phyloP scores from a whole-genome alignment of 2,113 vertebrate species.

The Saccopteryx leptura region DNA sequence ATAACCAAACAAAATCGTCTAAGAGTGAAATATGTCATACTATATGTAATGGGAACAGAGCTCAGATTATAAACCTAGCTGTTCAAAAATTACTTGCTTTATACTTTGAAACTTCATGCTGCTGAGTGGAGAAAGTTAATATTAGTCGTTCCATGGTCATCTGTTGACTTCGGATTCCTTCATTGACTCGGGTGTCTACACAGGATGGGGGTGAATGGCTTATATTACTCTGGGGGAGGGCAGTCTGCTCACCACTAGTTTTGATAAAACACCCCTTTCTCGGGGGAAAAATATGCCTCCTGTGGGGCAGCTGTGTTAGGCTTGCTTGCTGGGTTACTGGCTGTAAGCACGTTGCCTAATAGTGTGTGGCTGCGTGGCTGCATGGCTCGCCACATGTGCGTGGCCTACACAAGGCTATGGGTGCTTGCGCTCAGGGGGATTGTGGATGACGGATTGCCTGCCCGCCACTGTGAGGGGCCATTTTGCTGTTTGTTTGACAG shows the following conservation, averaged over 20 bases:
- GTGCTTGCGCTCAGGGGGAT: too few relatives aligned
- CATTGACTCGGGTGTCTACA: neutral
- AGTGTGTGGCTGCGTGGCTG: too few relatives aligned
- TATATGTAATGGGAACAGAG: neutral
- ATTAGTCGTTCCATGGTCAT: neutral
- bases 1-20: constrained; percentile 1
- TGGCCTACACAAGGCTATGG: too few relatives aligned
- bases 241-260: neutral
- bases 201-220: neutral
- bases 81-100: neutral
- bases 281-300: neutral
- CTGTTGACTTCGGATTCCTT: neutral
- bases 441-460: too few relatives aligned
- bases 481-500: too few relatives aligned
- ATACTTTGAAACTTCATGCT: neutral
- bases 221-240: neutral
- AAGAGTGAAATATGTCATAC: neutral
- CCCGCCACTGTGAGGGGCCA: too few relatives aligned
- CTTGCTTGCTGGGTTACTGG: too few relatives aligned
- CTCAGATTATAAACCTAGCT: constrained; percentile 37
- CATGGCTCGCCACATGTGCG: too few relatives aligned
- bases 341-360: too few relatives aligned
- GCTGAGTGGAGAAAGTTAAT: neutral
- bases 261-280: neutral
- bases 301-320: too few relatives aligned